Base-by-base conservation (phyloP, 1,140 invertebrate genomes). In the Oryctes rhinoceros region DNA sequence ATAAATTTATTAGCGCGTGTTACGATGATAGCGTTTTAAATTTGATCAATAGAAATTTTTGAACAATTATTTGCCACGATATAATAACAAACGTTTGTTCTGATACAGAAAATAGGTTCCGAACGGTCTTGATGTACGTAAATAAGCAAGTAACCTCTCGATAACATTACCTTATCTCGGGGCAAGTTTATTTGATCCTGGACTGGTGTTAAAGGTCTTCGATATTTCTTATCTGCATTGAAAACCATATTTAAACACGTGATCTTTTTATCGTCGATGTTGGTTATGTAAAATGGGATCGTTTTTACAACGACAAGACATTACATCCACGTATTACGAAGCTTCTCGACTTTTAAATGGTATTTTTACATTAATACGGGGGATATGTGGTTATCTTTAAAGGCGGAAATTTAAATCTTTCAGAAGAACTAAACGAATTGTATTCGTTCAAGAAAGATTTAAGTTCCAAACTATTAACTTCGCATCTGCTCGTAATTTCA, bases 221-320 rank as follows among this genome's bases (percentile, higher is more conserved):
- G 65, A 71, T 71, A 71, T 35, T 37, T 37, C 35, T 71, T 71
- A 71, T 71, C 65, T 35, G 24, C 24, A 30, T 15, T 24, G 24
- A 71, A 71, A 71, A 71, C 65, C 65, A 71, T 71, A 71, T 71
- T 71, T 71, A 71, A 71, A 24, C 65, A 71, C 65, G 24, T 71
- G 65, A 71, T 71, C 24, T 71, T 24, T 71, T 71, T 71, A 71
- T 71, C 65, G 65, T 24, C 15, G 65, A 71, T 71, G 65, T 71
- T 71, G 37, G 65, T 71, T 71, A 71, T 71, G 65, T 71, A 71
- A 71, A n/a, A 71, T 35, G 65, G 24, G 13, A 71, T 24, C 65
- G 37, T 71, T 71, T 71, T 71, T 71, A 71, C 65, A 71, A 71
- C 39, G 39, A 44, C 24, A 71, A 71, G 65, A 71, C 4, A 71